Evolutionary conservation across 2,113 vertebrate species (phyloP), one percentile per base, ranked within the genome.

Genomic region (Neomonachus schauinslandi): DNA sequence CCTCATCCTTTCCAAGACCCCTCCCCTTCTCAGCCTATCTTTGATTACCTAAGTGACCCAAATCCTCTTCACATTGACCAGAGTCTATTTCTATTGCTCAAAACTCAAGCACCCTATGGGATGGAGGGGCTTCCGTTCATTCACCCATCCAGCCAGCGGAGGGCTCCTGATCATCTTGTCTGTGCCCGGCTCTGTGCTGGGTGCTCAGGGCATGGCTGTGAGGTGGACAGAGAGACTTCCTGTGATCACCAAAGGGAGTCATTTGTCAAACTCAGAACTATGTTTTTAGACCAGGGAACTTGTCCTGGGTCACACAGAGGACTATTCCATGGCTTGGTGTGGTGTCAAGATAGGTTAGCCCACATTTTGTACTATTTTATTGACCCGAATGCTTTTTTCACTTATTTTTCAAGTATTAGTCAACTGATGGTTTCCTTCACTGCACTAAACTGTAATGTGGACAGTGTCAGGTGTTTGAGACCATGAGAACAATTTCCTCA

Each of bases 381-480:
- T 61, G 14, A 46, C 4, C 24, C n/a, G 14, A 1, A 4, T 49
- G 59, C 22, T 89, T 59, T 67, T 16, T 53, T 28, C 39, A 89
- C n/a, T 61, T 51, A 2, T 42, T 51, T 12, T n/a, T 82, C 4
- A 9, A 21, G 9, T 16, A 14, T 46, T 6, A 7, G 39, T 21
- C 26, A 77, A 55, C 6, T 16, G n/a, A 26, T 53, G 7, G 7
- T n/a, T 59, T 57, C 46, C 63, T 57, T 22, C 28, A 21, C 5
- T 5, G 13, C 0, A 11, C 42, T 12, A 9, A 83, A 51, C 14
- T 1, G 0, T 31, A 53, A 1, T 0, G 0, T 28, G 51, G 42
- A 39, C 7, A 26, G 3, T 26, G 18, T 21, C 28, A 15, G 10
- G 9, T 24, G 13, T 53, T 42, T 69, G 46, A 65, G 42, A 53